These are phyloP conservation scores for Pectinophora gossypiella DNA, from an alignment of 1,140 invertebrate species.

Conservation along the genomic window DNA sequence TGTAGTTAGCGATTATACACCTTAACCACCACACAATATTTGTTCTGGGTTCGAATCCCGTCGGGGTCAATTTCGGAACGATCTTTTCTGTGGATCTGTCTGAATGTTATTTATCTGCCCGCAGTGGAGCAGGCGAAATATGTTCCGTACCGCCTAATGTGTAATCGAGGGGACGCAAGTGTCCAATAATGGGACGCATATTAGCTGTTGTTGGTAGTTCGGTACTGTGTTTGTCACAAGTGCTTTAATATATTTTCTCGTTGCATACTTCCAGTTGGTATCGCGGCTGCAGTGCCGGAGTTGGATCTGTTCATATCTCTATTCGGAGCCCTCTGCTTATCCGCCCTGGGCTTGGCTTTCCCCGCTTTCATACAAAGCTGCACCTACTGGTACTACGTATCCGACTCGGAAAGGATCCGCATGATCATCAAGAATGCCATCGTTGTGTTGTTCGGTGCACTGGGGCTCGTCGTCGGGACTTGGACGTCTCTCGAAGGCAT, in stretches of 20 bases:
- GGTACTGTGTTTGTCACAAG: too few species aligned
- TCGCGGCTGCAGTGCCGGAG: constrained; percentile 87
- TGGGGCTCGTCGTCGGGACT: constrained; percentile 83
- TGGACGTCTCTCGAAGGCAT: constrained; percentile 82
- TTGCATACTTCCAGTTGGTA: constrained; percentile 80
- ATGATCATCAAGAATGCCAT: constrained; percentile 81
- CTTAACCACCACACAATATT: neutral
- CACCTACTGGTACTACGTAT: constrained; percentile 78
- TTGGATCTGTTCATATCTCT: constrained; percentile 91
- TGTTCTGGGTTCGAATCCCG: too few species aligned
- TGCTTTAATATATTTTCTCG: too few species aligned
- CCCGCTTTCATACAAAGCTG: constrained; percentile 87
- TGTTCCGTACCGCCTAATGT: too few species aligned
- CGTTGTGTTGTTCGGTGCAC: constrained; percentile 80
- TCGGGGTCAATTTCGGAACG: too few species aligned
- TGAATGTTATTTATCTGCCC: too few species aligned
- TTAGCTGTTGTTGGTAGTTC: too few species aligned
- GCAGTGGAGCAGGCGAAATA: too few species aligned
- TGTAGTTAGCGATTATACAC: too few species aligned
- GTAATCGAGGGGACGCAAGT: too few species aligned
- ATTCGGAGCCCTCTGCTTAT: constrained; percentile 89
- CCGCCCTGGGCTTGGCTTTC: constrained; percentile 88
- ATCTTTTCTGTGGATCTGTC: too few species aligned
- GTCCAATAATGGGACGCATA: too few species aligned
- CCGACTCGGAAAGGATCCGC: constrained; percentile 57